A percentile compares a stretch with the other conserved stretches of the same genome.
Conservation (phyloP, 2,797 vertebrate genomes). For the Lepus oiostolus region DNA sequence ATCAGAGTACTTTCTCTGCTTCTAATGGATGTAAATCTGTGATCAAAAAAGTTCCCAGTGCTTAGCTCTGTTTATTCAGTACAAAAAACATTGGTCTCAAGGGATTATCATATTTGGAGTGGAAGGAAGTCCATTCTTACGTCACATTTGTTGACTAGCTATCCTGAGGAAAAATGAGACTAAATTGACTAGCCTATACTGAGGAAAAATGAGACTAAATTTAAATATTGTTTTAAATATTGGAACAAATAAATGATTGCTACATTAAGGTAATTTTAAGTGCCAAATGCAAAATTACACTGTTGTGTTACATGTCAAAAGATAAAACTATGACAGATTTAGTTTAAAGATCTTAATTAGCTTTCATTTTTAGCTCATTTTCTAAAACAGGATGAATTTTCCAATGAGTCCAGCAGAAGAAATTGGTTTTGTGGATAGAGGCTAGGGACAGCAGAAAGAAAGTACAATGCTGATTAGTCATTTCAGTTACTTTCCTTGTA, state of each 20-base stretch:
- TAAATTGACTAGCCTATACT: neutral
- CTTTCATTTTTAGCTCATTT: too few relatives aligned
- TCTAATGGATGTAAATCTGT: neutral
- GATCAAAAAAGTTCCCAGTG: slow-evolving; percentile 16
- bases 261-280: slow-evolving; percentile 3
- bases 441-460: too few relatives aligned
- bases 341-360: too few relatives aligned
- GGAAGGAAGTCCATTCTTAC: slow-evolving; percentile 4
- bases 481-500: too few relatives aligned
- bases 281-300: neutral
- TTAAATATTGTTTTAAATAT: neutral
- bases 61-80: neutral
- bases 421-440: too few relatives aligned
- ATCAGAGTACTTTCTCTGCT: neutral
- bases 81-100: neutral
- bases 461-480: too few relatives aligned
- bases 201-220: neutral
- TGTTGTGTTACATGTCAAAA: too few relatives aligned
- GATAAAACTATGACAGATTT: too few relatives aligned
- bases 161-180: too few relatives aligned
- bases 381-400: too few relatives aligned
- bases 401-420: too few relatives aligned
- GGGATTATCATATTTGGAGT: slow-evolving; percentile 3
- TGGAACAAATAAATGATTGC: neutral
- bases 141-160: slow-evolving; percentile 31